A percentile compares a stretch with the other conserved stretches of the same genome.
phyloP scores from a whole-genome alignment of 2,113 vertebrate genomes.

The Himantopus leucocephalus region DNA sequence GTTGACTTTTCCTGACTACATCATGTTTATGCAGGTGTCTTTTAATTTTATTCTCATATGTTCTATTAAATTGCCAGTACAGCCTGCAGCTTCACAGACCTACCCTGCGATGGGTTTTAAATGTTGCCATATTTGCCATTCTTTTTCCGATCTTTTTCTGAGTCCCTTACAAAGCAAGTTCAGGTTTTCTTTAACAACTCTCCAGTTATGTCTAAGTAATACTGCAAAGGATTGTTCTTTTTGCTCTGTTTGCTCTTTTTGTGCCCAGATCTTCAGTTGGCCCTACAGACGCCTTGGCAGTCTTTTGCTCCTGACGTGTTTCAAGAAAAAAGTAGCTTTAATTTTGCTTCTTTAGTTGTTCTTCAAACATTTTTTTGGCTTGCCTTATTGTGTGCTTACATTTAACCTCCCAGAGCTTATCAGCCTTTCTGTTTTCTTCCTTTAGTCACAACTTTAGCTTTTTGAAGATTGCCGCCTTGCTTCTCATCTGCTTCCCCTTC shows the following conservation, averaged over 20 bases:
- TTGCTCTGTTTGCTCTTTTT: background rate
- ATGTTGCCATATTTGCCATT: background rate
- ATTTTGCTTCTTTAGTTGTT: background rate
- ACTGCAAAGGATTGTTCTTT: background rate
- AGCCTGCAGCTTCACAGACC: background rate
- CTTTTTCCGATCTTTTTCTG: background rate
- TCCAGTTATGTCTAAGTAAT: background rate
- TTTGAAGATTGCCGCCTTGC: background rate
- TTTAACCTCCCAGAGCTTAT: background rate
- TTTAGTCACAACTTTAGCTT: background rate
- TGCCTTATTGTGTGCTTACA: background rate
- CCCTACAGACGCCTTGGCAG: background rate
- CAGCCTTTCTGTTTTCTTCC: background rate
- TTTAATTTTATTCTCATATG: background rate
- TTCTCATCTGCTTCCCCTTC: background rate
- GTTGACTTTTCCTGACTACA: background rate
- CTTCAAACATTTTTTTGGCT: background rate
- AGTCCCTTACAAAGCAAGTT: background rate
- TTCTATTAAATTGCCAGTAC: background rate
- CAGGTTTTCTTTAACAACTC: background rate
- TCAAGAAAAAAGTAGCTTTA: background rate
- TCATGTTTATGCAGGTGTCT: background rate
- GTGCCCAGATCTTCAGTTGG: background rate
- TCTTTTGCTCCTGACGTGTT: background rate
- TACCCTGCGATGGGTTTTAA: background rate